Conservation (phyloP, 1,140 invertebrate species). For the Tenebrio molitor region DNA sequence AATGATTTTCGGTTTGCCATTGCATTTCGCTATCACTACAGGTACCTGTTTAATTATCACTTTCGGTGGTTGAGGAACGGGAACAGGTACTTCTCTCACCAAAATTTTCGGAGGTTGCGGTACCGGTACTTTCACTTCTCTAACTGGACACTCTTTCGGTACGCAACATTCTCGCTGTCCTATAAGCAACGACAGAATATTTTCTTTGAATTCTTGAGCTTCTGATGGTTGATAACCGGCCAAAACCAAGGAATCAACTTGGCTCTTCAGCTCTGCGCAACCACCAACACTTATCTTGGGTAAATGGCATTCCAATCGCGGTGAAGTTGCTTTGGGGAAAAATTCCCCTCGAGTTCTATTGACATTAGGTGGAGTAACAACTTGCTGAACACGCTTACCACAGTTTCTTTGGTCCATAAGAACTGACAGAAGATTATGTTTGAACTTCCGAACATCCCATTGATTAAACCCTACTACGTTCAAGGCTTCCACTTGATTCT, state of each 20-base stretch:
- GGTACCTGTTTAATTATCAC: slow-evolving; percentile 6
- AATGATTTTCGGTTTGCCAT: not conserved
- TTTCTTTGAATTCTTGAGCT: not conserved
- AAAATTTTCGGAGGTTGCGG: not conserved
- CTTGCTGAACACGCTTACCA: no score
- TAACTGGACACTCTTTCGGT: not conserved
- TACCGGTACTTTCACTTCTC: not conserved
- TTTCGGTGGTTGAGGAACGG: not conserved
- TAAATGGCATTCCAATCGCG: no score
- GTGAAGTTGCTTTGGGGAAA: no score
- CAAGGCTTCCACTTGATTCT: no score
- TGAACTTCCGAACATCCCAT: no score
- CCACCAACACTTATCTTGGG: no score
- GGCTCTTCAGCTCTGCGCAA: no score
- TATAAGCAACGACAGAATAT: not conserved
- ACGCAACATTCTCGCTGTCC: not conserved
- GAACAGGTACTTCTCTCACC: slow-evolving; percentile 9
- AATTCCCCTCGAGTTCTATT: no score
- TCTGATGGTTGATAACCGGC: not conserved
- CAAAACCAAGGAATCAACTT: not conserved
- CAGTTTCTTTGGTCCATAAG: no score
- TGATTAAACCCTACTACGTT: no score
- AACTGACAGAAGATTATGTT: no score
- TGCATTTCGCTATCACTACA: not conserved
- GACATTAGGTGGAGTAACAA: no score